These are phyloP conservation scores for Condylura cristata DNA, from an alignment of 2,113 vertebrate genomes.

Conservation along the genomic window DNA sequence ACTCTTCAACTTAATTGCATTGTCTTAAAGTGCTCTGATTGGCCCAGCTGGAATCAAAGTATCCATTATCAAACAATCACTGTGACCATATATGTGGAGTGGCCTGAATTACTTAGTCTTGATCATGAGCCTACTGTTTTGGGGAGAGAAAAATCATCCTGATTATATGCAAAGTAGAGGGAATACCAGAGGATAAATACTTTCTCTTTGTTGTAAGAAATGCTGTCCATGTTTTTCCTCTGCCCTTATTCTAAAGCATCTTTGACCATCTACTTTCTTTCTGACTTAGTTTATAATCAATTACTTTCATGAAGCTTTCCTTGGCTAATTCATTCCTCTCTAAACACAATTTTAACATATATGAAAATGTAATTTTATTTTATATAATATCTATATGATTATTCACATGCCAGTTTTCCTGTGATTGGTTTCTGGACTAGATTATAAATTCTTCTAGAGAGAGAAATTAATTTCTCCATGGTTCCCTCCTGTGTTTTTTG, in stretches of 20 bases:
- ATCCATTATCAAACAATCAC: background rate
- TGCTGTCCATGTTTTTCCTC: background rate
- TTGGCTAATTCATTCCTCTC: background rate
- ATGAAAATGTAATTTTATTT: slow-evolving; percentile 18
- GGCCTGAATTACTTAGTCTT: background rate
- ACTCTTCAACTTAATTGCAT: background rate
- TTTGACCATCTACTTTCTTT: background rate
- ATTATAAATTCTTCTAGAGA: background rate
- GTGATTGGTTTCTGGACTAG: background rate
- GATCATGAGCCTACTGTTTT: background rate
- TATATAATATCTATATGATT: background rate
- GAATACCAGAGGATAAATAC: accelerated
- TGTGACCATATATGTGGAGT: background rate
- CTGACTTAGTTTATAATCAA: background rate
- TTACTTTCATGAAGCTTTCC: slow-evolving; percentile 4
- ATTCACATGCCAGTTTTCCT: background rate
- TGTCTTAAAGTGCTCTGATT: background rate
- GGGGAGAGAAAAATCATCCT: background rate
- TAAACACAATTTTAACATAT: background rate
- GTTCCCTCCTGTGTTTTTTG: background rate
- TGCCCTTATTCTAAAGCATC: background rate
- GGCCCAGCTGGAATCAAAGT: background rate
- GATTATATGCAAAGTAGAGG: background rate
- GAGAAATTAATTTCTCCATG: background rate
- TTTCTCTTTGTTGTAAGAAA: background rate